Percentiles rank a stretch among this genome's conserved stretches.
Conservation (phyloP, 1,140 invertebrate species). For the Cydia pomonella region DNA sequence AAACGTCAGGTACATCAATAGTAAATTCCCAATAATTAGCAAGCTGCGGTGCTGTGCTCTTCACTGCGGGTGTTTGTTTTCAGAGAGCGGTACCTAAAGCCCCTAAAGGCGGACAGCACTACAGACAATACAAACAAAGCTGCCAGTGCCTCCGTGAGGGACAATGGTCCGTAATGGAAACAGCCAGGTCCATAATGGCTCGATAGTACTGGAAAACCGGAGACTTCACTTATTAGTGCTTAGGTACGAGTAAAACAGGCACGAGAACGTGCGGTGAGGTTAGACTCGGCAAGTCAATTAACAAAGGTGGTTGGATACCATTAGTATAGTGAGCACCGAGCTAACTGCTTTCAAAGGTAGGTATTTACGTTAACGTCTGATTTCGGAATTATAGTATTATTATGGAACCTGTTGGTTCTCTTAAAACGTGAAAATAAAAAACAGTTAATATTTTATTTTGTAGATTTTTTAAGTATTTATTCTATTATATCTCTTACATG, state of each 20-base stretch:
- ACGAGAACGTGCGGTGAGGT: background rate
- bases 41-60: background rate
- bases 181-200: slow-evolving; percentile 22
- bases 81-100: background rate
- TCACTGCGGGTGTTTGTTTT: slow-evolving; percentile 10
- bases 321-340: background rate
- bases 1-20: background rate
- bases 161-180: slow-evolving; percentile 25
- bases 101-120: slow-evolving; percentile 5
- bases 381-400: background rate
- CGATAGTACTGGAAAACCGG: slow-evolving; percentile 17
- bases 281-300: background rate
- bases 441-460: too few relatives aligned
- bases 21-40: background rate
- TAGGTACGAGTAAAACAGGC: background rate
- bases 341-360: background rate
- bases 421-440: too few relatives aligned
- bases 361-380: too few relatives aligned
- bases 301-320: too few relatives aligned
- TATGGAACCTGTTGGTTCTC: too few relatives aligned
- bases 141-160: background rate
- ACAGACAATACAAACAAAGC: slow-evolving; percentile 27
- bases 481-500: too few relatives aligned
- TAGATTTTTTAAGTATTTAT: too few relatives aligned
- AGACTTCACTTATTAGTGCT: slow-evolving; percentile 12